phyloP scores from a whole-genome alignment of 2,888 invertebrate species.

The Merodon equestris region DNA sequence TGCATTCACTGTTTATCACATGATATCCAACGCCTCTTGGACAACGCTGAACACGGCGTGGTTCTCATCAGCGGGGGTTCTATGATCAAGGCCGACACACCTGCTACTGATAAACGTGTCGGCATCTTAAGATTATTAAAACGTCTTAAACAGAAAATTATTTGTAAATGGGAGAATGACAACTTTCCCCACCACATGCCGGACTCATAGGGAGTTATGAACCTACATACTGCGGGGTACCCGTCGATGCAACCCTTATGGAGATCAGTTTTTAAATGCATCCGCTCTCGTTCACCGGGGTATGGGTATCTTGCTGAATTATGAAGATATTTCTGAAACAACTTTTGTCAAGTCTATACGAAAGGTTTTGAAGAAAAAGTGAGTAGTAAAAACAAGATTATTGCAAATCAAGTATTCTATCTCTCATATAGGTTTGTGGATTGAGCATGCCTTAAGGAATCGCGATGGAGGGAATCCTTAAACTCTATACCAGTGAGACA shows the following conservation, averaged over 20 bases:
- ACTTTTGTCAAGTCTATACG: conserved; percentile 79
- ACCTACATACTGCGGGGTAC: conserved; percentile 83
- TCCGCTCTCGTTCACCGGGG: no score
- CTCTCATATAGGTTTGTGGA: no score
- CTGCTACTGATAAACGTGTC: conserved; percentile 81
- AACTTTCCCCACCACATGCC: conserved; percentile 83
- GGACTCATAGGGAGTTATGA: conserved; percentile 86
- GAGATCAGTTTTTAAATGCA: conserved; percentile 83
- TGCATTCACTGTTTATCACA: conserved; percentile 67
- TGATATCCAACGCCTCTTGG: conserved; percentile 82
- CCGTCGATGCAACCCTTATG: conserved; percentile 84
- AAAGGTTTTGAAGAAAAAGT: conserved; percentile 79
- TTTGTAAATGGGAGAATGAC: conserved; percentile 87
- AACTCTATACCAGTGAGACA: no score
- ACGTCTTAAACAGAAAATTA: conserved; percentile 81
- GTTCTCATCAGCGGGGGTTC: conserved; percentile 87
- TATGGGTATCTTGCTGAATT: no score
- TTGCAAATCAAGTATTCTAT: no score
- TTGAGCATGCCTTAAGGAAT: no score
- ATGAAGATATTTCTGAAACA: conserved; percentile 80
- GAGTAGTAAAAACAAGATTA: no score
- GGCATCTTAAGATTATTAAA: conserved; percentile 81
- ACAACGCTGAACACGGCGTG: conserved; percentile 82
- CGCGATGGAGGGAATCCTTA: no score
- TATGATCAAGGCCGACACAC: conserved; percentile 82